phyloP scores from a whole-genome alignment of 2,797 vertebrate genomes.

The Ptychadena robeensis region DNA sequence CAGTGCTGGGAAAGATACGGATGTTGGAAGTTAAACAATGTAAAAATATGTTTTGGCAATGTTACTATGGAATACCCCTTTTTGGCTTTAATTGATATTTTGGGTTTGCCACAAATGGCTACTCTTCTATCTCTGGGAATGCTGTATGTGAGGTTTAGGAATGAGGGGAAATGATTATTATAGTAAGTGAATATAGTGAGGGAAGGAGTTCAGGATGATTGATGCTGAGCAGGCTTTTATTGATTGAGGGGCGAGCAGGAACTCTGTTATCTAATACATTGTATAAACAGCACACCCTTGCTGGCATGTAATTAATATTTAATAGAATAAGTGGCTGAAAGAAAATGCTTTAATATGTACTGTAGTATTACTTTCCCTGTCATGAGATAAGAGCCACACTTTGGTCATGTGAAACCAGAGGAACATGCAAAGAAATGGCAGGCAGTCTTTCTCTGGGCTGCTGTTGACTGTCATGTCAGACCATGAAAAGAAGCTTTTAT shows the following conservation, averaged over 20 bases:
- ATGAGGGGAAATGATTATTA: slow-evolving; percentile 54
- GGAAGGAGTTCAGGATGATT: slow-evolving; percentile 72
- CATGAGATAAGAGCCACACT: slow-evolving; percentile 77
- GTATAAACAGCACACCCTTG: slow-evolving; percentile 73
- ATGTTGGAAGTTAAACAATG: neutral
- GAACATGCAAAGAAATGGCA: slow-evolving; percentile 72
- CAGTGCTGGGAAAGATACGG: neutral
- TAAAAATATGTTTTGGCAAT: slow-evolving; percentile 19
- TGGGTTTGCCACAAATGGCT: neutral
- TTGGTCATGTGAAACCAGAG: slow-evolving; percentile 72
- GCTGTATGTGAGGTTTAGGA: slow-evolving; percentile 30
- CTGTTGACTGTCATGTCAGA: too few relatives aligned
- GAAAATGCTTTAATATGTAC: slow-evolving; percentile 79
- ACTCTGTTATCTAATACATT: slow-evolving; percentile 79
- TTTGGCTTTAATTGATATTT: neutral
- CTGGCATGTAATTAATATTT: slow-evolving; percentile 84
- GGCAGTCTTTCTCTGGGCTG: too few relatives aligned
- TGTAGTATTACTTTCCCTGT: slow-evolving; percentile 78
- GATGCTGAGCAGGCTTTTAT: slow-evolving; percentile 79
- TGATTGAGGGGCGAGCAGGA: slow-evolving; percentile 81
- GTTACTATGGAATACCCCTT: neutral
- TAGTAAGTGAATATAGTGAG: slow-evolving; percentile 67
- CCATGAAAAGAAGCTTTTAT: too few relatives aligned
- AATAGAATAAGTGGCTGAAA: slow-evolving; percentile 84
- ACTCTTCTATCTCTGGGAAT: slow-evolving; percentile 18